These are phyloP conservation scores for Melanaphis sacchari DNA, from an alignment of 1,140 invertebrate genomes.

Conservation along the genomic window DNA sequence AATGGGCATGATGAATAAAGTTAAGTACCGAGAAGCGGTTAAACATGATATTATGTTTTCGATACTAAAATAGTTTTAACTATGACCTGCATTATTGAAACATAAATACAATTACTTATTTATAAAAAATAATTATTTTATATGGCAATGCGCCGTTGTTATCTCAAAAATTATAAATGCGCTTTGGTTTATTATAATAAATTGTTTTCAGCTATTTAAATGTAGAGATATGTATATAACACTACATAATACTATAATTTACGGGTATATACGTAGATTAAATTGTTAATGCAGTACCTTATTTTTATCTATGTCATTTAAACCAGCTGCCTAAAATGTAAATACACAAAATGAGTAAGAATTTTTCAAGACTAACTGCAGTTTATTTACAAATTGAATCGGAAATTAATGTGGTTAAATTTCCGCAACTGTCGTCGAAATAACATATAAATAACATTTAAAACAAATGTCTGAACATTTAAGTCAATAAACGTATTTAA, in stretches of 20 bases:
- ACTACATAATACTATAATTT: not conserved
- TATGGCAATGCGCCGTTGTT: not conserved
- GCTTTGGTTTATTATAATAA: not conserved
- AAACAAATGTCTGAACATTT: not conserved
- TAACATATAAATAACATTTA: not conserved
- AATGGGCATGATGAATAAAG: not conserved
- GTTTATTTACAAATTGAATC: not conserved
- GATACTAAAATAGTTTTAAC: not conserved
- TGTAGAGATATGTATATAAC: not conserved
- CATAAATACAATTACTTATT: not conserved
- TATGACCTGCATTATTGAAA: not conserved
- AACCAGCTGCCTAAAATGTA: not conserved
- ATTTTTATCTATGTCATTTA: not conserved
- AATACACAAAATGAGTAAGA: not conserved
- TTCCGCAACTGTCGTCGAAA: not conserved
- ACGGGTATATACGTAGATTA: not conserved
- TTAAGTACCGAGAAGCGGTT: not conserved
- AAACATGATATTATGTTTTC: not conserved
- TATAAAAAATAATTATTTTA: not conserved
- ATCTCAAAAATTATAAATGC: slow-evolving; percentile 12
- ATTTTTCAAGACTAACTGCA: not conserved
- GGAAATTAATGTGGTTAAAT: not conserved
- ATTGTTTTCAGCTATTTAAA: not conserved
- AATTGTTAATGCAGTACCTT: not conserved
- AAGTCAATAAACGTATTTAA: not conserved